phyloP scores from a whole-genome alignment of 2,888 invertebrate species.

The Andrena bicolor region DNA sequence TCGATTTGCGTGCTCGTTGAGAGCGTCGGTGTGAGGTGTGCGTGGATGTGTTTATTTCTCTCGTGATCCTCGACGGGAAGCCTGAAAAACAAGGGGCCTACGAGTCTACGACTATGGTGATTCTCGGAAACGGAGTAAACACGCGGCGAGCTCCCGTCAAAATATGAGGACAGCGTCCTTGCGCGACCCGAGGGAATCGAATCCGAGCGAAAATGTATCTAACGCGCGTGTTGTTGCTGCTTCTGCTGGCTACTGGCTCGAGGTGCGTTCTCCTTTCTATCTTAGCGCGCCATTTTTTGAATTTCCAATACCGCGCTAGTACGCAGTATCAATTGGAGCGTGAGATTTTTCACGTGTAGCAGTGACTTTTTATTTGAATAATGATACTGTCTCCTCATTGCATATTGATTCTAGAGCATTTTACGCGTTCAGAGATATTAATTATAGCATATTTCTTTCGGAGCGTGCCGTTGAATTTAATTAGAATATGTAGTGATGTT shows the following conservation, averaged over 20 bases:
- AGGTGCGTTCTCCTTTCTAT: constrained; percentile 76
- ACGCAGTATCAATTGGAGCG: not conserved
- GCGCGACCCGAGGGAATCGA: constrained; percentile 76
- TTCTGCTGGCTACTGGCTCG: constrained; percentile 78
- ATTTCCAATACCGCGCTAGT: not conserved
- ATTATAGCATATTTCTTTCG: no score
- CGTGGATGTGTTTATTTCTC: constrained; percentile 60
- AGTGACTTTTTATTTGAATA: no score
- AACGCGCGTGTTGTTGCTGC: constrained; percentile 77
- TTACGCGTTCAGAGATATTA: no score
- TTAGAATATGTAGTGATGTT: no score
- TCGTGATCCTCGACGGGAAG: constrained; percentile 40
- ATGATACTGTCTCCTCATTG: no score
- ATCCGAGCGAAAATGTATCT: constrained; percentile 80
- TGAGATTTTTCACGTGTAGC: not conserved
- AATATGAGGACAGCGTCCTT: constrained; percentile 83
- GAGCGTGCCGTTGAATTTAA: no score
- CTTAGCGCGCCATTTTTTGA: not conserved
- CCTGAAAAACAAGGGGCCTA: not conserved
- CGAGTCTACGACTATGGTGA: constrained; percentile 35
- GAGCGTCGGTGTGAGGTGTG: constrained; percentile 60
- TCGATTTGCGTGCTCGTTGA: constrained; percentile 41
- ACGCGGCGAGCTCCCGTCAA: constrained; percentile 65
- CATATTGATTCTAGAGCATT: no score
- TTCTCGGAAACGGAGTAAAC: constrained; percentile 61